Evolutionary conservation across 2,797 vertebrate genomes (phyloP), one percentile per base, ranked within the genome.

Genomic region (Hozukius guyotensis): DNA sequence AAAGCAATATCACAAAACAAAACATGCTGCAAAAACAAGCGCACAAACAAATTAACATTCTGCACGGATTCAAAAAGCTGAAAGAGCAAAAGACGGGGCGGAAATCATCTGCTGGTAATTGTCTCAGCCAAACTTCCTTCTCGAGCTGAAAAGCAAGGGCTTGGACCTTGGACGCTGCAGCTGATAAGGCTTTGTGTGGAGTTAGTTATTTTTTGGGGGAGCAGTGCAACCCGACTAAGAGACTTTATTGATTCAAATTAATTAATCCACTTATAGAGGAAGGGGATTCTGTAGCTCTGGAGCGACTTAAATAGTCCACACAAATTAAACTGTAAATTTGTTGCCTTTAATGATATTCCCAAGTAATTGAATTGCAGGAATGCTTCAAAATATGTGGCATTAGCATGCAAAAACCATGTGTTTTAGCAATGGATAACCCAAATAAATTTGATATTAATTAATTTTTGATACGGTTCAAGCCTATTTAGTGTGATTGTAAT

Each of bases 161-260:
- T 91, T 90, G 93, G 88, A 93, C 91, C 86, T 91, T 77, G 71
- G 36, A 72, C 80, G 46, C 67, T 87, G 89, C 67, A 62, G 84
- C 88, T 90, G 94, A 95, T 94, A 94, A 93, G 87, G 81, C 90
- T 89, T 91, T 87, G 82, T 92, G 78, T 83, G 46, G 78, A 86
- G 85, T 91, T 91, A 78, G 87, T 93, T 91, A 75, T 88, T 91
- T 87, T 88, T 90, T 80, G 73, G 75, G 82, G 78, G 90, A 84
- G 78, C 82, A 76, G 87, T 89, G 84, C 87, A 91, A 87, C 86
- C 84, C 81, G 75, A 92, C 92, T 91, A 89, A 93, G 88, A 92
- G 89, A 94, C 88, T 93, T 95, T 95, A 95, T 96, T 96, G 95
- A 96, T 96, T 96, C 88, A 95, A 95, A 96, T 96, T 94, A 96